Conservation (phyloP, 2,113 vertebrate genomes). For the Xenopus laevis region DNA sequence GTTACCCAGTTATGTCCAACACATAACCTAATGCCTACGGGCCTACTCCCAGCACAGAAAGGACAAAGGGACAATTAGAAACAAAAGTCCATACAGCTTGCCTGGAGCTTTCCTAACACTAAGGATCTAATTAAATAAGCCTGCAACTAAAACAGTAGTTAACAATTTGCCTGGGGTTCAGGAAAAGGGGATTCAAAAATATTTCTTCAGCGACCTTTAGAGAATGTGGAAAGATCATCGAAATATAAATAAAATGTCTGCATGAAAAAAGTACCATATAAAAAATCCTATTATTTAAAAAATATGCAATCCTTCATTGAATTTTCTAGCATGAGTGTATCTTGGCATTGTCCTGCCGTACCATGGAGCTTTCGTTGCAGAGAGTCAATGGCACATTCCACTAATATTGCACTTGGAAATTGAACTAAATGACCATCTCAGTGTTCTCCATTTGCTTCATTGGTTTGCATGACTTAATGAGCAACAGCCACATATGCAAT, state of each 20-base stretch:
- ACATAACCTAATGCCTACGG: too few species aligned
- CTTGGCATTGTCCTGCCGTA: conserved; percentile 67
- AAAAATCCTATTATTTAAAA: conserved; percentile 74
- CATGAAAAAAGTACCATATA: conserved; percentile 81
- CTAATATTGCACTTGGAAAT: conserved; percentile 81
- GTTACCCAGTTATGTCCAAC: too few species aligned
- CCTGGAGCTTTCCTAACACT: not conserved
- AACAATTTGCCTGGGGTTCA: conserved; percentile 24
- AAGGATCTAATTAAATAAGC: not conserved
- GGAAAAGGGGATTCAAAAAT: conserved; percentile 64
- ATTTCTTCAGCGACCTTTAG: conserved; percentile 68
- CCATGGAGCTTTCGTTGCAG: conserved; percentile 72
- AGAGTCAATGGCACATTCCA: conserved; percentile 73
- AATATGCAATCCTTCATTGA: conserved; percentile 76
- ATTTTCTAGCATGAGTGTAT: conserved; percentile 69
- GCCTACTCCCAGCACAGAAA: too few species aligned
- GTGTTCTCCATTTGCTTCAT: conserved; percentile 68
- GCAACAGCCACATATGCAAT: conserved; percentile 66
- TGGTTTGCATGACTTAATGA: conserved; percentile 65
- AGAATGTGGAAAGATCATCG: conserved; percentile 75
- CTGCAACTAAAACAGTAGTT: not conserved
- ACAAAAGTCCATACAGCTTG: not conserved
- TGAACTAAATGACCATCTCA: conserved; percentile 60
- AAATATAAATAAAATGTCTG: conserved; percentile 79
- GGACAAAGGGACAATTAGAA: too few species aligned